phyloP scores from a whole-genome alignment of 2,113 vertebrate genomes.

The Centrocercus urophasianus region DNA sequence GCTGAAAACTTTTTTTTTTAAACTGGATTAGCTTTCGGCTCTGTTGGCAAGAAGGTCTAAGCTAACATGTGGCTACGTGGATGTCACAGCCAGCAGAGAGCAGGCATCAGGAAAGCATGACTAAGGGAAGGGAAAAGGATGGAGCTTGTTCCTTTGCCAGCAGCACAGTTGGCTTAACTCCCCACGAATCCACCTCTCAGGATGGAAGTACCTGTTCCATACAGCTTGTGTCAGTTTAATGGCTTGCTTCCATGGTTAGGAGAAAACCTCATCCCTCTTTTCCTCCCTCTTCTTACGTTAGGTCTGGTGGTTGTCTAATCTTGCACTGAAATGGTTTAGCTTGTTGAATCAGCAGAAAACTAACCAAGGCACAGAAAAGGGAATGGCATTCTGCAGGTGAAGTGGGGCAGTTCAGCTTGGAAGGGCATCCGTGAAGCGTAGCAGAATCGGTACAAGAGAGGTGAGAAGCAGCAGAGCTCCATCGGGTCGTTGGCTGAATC shows the following conservation, averaged over 20 bases:
- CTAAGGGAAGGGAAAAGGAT: slow-evolving; percentile 41
- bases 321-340: not conserved
- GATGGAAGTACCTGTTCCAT: slow-evolving; percentile 16
- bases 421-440: not conserved
- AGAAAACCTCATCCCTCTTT: not conserved
- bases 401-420: not conserved
- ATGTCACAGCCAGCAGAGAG: not conserved
- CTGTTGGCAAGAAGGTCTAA: not conserved
- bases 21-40: slow-evolving; percentile 34
- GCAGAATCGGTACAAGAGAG: not conserved
- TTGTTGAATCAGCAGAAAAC: slow-evolving; percentile 16
- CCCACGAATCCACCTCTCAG: not conserved
- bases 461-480: not conserved
- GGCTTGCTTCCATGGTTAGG: not conserved
- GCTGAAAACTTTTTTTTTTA: not conserved
- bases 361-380: not conserved
- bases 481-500: accelerated
- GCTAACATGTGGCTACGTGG: not conserved
- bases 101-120: slow-evolving; percentile 57
- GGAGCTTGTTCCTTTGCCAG: slow-evolving; percentile 22
- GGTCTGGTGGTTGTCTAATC: not conserved
- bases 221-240: not conserved
- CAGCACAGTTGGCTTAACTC: slow-evolving; percentile 30
- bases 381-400: not conserved
- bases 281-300: not conserved